Conservation (phyloP, 2,797 vertebrate species). For the Sebastes diaconus region DNA sequence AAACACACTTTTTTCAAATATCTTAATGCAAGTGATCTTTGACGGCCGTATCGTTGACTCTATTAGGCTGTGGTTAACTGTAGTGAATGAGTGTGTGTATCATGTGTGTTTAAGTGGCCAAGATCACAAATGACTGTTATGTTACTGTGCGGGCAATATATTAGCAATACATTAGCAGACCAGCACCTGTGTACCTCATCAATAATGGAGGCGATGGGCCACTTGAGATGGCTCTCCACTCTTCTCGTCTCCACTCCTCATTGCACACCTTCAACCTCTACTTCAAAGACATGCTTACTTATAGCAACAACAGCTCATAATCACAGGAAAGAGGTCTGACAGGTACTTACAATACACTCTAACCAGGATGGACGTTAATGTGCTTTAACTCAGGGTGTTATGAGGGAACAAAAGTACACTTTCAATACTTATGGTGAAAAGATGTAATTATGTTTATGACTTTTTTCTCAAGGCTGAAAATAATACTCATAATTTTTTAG, state of each 20-base stretch:
- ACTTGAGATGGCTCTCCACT: constrained; percentile 64
- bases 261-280: constrained; percentile 33
- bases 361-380: not conserved
- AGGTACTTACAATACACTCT: constrained; percentile 16
- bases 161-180: constrained; percentile 71
- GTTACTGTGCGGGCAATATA: constrained; percentile 59
- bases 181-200: constrained; percentile 64
- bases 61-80: constrained; percentile 26
- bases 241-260: constrained; percentile 42
- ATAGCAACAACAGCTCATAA: constrained; percentile 37
- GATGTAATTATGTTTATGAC: not conserved
- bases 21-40: not conserved
- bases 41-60: not conserved
- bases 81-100: constrained; percentile 18
- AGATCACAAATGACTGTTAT: constrained; percentile 37
- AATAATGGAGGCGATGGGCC: constrained; percentile 66
- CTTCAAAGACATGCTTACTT: constrained; percentile 15
- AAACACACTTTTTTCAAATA: constrained; percentile 6
- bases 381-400: not conserved
- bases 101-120: constrained; percentile 39
- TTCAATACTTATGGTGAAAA: not conserved
- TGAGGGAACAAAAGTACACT: not conserved
- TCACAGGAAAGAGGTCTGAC: constrained; percentile 16
- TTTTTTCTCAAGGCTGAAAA: not conserved
- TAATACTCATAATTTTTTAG: not conserved